Percentiles rank a stretch among this genome's conserved stretches.
Evolutionary conservation across 2,888 invertebrate species (phyloP).

Genomic region (Leptinotarsa haldemani): DNA sequence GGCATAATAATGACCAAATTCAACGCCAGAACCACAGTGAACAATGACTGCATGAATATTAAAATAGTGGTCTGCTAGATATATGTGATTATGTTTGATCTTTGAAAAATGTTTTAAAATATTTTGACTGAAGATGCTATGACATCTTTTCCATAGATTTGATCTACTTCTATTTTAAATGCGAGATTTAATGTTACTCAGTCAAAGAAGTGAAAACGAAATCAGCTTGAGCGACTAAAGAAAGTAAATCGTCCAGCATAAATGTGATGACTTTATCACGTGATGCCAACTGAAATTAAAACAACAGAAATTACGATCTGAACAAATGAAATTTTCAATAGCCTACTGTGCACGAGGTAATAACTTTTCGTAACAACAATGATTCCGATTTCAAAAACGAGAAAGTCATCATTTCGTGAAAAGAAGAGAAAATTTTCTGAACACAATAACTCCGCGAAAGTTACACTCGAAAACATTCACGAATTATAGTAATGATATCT

Average conservation of each 20-base stretch:
- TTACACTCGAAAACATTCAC: constrained; percentile 29
- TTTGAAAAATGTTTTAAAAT: no score
- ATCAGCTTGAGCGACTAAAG: background rate
- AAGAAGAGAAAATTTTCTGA: constrained; percentile 19
- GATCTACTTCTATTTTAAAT: no score
- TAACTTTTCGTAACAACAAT: constrained; percentile 14
- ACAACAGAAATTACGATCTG: background rate
- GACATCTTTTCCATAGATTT: no score
- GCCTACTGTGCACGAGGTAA: background rate
- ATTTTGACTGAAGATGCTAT: no score
- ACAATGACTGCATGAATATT: no score
- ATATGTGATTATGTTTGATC: no score
- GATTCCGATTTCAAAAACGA: constrained; percentile 13
- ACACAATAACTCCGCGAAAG: constrained; percentile 25
- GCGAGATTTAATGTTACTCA: no score
- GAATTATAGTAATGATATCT: constrained; percentile 38
- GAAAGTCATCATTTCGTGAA: constrained; percentile 17
- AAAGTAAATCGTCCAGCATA: background rate
- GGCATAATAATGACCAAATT: no score
- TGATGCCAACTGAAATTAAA: background rate
- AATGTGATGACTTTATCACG: background rate
- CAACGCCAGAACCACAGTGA: no score
- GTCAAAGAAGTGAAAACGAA: background rate
- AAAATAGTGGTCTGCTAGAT: no score
- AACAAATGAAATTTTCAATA: background rate